Percentiles rank a stretch among this genome's conserved stretches.
phyloP scores from a whole-genome alignment of 1,140 invertebrate genomes.

The Drosophila sulfurigaster region DNA sequence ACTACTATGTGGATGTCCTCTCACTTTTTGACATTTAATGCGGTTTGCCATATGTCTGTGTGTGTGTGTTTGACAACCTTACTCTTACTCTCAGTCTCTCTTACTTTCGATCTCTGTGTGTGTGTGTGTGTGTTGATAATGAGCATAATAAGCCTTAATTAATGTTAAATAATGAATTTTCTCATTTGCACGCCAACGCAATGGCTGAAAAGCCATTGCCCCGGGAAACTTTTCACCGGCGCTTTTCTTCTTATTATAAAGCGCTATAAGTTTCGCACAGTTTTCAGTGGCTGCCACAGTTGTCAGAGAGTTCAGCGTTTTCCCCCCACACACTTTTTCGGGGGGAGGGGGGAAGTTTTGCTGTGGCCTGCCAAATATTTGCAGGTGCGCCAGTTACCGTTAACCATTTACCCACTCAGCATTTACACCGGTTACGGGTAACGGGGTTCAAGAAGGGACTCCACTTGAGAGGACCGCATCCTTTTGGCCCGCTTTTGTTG shows the following conservation, averaged over 20 bases:
- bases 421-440: background rate
- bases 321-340: no score
- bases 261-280: constrained; percentile 26
- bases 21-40: constrained; percentile 67
- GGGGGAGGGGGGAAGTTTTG: no score
- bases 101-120: background rate
- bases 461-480: constrained; percentile 20
- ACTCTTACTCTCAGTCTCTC: background rate
- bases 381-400: constrained; percentile 45
- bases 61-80: constrained; percentile 12
- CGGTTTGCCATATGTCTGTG: constrained; percentile 53
- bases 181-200: constrained; percentile 76
- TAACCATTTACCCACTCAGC: constrained; percentile 14
- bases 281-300: constrained; percentile 13
- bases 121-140: constrained; percentile 74
- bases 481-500: constrained; percentile 57
- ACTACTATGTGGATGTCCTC: constrained; percentile 6
- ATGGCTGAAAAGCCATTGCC: constrained; percentile 63
- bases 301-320: background rate
- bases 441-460: background rate
- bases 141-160: constrained; percentile 84
- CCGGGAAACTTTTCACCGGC: constrained; percentile 7
- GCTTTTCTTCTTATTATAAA: constrained; percentile 27
- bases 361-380: constrained; percentile 62
- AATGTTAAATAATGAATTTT: constrained; percentile 84